phyloP scores from a whole-genome alignment of 1,140 invertebrate species.

The Nilaparvata lugens region DNA sequence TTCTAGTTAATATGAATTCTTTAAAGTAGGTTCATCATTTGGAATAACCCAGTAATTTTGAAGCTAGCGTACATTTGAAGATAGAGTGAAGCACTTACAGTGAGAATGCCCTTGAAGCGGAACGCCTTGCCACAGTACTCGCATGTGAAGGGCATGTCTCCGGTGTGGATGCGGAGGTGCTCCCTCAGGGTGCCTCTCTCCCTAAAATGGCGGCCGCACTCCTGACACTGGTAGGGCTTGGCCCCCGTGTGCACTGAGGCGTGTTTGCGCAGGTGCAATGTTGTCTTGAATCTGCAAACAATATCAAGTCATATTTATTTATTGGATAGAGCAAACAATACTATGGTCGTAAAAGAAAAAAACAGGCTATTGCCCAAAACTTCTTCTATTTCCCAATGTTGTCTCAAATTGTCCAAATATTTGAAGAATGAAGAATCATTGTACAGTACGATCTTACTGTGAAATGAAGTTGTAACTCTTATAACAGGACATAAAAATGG shows the following conservation, averaged over 20 bases:
- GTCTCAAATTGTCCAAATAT: too few species aligned
- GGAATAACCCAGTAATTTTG: background rate
- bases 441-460: too few species aligned
- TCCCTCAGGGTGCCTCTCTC: slow-evolving; percentile 50
- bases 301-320: too few species aligned
- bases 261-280: slow-evolving; percentile 43
- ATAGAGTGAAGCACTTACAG: slow-evolving; percentile 19
- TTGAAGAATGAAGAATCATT: too few species aligned
- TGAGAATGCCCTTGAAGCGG: slow-evolving; percentile 42
- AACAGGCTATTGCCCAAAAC: too few species aligned
- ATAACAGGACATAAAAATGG: too few species aligned
- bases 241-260: slow-evolving; percentile 54
- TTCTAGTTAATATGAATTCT: background rate
- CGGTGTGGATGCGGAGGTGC: slow-evolving; percentile 66
- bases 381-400: too few species aligned
- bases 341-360: too few species aligned
- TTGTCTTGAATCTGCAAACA: slow-evolving; percentile 42
- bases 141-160: slow-evolving; percentile 69
- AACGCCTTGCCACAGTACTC: slow-evolving; percentile 62
- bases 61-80: background rate
- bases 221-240: slow-evolving; percentile 64
- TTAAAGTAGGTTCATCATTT: too few species aligned
- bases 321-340: too few species aligned
- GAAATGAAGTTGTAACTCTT: too few species aligned
- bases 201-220: slow-evolving; percentile 61